Conservation (phyloP, 2,888 invertebrate species). For the Linyphia triangularis region DNA sequence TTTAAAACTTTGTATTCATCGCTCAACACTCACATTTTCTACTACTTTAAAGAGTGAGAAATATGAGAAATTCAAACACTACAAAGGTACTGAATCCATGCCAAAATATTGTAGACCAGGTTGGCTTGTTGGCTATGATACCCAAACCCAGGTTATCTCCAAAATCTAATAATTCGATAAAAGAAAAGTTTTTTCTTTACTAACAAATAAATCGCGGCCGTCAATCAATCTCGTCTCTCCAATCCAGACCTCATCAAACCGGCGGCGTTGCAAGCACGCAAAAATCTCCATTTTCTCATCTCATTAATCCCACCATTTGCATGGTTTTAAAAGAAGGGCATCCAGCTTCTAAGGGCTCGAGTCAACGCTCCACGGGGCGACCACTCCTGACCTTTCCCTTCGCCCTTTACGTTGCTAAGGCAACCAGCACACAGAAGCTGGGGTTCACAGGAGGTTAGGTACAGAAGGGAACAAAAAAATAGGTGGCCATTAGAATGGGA, state of each 20-base stretch:
- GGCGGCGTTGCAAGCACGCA: not conserved
- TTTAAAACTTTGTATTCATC: no score
- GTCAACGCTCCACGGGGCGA: slow-evolving; percentile 60
- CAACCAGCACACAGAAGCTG: slow-evolving; percentile 41
- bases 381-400: slow-evolving; percentile 53
- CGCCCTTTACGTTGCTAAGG: slow-evolving; percentile 59
- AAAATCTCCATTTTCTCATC: not conserved
- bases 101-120: no score
- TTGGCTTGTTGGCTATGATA: no score
- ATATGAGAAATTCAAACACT: no score
- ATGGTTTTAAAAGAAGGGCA: slow-evolving; percentile 10
- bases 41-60: no score
- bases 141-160: no score
- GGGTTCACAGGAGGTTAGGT: slow-evolving; percentile 56
- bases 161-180: not conserved
- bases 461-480: slow-evolving; percentile 39
- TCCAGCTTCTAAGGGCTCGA: not conserved
- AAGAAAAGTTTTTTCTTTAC: not conserved
- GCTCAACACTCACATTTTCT: no score
- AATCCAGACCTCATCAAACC: not conserved
- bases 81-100: no score
- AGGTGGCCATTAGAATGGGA: slow-evolving; percentile 31
- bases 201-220: not conserved
- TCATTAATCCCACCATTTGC: not conserved
- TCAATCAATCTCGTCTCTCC: not conserved